Base-by-base conservation (phyloP, 35 echinoderm and acorn worm species). In the Chiridota heheva region DNA sequence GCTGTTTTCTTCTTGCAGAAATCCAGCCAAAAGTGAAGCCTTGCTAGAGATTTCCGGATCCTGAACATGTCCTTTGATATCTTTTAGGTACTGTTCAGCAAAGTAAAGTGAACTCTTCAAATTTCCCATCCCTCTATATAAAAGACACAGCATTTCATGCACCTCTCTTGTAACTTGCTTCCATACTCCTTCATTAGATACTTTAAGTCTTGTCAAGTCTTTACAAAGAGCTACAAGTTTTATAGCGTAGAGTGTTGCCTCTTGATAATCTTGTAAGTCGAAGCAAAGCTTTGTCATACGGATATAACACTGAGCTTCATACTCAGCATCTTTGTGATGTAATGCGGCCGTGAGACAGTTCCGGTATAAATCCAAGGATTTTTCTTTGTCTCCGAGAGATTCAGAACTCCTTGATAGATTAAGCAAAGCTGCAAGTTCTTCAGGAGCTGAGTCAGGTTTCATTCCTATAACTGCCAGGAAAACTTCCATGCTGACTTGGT, bases 151-250 rank as follows among this genome's bases (percentile, higher is more conserved):
- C 13, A 66, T 84, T 35, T 98, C 88, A 63, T 92, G 80, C 36
- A 98, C 77, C 40, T 66, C 66, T 51, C 82, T 36, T 61, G 67
- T 20, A 81, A 72, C 42, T 26, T 53, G 15, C 1, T 87, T 79
- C 6, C 18, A 78, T 39, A 55, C 15, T 55, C 26, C 51, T 49
- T 41, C 43, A n/a, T n/a, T n/a, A n/a, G n/a, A n/a, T n/a, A n/a
- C n/a, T n/a, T n/a, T n/a, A n/a, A 44, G n/a, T n/a, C n/a, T n/a
- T n/a, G n/a, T n/a, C n/a, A n/a, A n/a, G n/a, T 98, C 95, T 35
- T 89, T 49, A 42, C 85, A 74, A 27, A 89, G 74, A 34, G 89
- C 75, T 2, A 91, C 58, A 24, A 98, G 63, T 44, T 98, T 98
- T 55, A 81, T 85, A 72, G 69, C 83, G 71, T 81, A 88, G 8